Evolutionary conservation across 2,888 invertebrate species (phyloP).

Genomic region (Rotaria sp.): DNA sequence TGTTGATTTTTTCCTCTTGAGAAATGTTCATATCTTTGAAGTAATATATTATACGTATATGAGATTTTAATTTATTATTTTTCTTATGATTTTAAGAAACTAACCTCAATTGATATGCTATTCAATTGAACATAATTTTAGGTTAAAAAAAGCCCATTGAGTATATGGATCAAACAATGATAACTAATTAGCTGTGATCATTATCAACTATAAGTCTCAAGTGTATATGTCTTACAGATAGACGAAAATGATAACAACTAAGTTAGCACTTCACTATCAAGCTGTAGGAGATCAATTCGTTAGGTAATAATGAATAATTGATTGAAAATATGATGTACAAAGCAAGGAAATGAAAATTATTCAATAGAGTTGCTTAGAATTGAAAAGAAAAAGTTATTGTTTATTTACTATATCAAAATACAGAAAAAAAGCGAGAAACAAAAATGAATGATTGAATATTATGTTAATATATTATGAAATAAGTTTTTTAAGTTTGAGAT

Average conservation of each 20-base stretch:
- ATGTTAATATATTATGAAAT: too few relatives aligned
- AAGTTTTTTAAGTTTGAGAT: too few relatives aligned
- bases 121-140: neutral
- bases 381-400: too few relatives aligned
- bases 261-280: neutral
- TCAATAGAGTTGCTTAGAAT: too few relatives aligned
- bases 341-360: neutral
- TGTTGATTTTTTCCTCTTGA: neutral
- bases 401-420: too few relatives aligned
- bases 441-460: too few relatives aligned
- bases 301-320: neutral
- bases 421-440: too few relatives aligned
- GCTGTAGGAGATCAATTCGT: neutral
- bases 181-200: conserved; percentile 10
- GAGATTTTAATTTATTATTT: neutral
- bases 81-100: neutral
- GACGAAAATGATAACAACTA: neutral
- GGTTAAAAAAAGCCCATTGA: neutral
- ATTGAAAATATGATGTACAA: neutral
- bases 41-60: neutral
- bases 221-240: neutral
- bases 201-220: neutral
- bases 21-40: neutral
- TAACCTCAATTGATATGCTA: neutral
- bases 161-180: neutral